These are phyloP conservation scores for Bombus superbus DNA, from an alignment of 1,140 invertebrate genomes.

Conservation along the genomic window DNA sequence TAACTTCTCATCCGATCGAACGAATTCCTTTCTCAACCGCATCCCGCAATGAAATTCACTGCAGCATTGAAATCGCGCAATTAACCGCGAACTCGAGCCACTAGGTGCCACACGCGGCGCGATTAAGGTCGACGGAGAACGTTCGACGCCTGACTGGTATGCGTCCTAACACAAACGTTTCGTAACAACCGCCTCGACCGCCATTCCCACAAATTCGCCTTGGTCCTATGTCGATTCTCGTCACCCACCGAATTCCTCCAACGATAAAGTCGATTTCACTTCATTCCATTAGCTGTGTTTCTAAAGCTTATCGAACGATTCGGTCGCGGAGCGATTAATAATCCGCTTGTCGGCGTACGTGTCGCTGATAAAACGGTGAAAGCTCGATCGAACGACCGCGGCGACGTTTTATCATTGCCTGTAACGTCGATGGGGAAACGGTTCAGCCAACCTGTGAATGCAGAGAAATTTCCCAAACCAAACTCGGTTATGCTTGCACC, in stretches of 20 bases:
- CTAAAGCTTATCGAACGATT: not conserved
- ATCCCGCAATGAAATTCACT: constrained; percentile 43
- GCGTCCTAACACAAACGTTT: constrained; percentile 22
- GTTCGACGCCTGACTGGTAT: constrained; percentile 46
- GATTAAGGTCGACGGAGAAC: constrained; percentile 45
- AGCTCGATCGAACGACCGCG: not conserved
- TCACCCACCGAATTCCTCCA: too few relatives aligned
- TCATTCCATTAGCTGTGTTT: not conserved
- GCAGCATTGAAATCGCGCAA: constrained; percentile 48
- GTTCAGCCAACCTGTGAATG: not conserved
- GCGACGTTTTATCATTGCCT: not conserved
- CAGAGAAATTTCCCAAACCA: not conserved
- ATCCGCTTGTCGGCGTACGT: not conserved
- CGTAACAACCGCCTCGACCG: constrained; percentile 47
- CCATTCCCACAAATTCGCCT: constrained; percentile 7
- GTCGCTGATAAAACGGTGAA: constrained; percentile 1
- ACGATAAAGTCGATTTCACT: not conserved
- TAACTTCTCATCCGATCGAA: not conserved
- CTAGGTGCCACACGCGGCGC: constrained; percentile 8
- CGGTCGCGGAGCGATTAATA: not conserved
- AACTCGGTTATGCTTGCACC: not conserved
- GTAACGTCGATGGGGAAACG: not conserved
- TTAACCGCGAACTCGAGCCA: constrained; percentile 47
- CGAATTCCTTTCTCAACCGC: constrained; percentile 52
- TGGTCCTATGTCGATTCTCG: too few relatives aligned